Evolutionary conservation across 2,113 vertebrate genomes (phyloP).

Genomic region (Felis chaus): DNA sequence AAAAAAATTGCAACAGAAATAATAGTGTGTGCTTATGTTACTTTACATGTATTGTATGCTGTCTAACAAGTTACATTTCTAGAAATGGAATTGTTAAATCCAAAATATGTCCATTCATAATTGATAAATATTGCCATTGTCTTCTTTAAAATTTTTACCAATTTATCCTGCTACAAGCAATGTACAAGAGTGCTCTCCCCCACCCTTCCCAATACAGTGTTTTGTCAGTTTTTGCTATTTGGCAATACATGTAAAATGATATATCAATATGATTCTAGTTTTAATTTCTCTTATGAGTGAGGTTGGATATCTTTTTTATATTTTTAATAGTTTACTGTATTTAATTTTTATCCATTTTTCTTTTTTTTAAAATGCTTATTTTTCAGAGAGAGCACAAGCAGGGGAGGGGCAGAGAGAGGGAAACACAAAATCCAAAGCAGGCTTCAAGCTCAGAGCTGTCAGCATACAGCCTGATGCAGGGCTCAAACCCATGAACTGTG

Average conservation of each 20-base stretch:
- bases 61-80: background rate
- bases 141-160: background rate
- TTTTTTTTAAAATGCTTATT: background rate
- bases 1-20: background rate
- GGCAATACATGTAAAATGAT: background rate
- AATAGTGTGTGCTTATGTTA: background rate
- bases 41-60: background rate
- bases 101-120: background rate
- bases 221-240: background rate
- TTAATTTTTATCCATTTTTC: background rate
- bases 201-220: background rate
- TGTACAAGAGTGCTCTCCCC: background rate
- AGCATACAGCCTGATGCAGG: no score
- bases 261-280: background rate
- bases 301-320: background rate
- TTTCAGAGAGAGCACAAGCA: no score
- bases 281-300: background rate
- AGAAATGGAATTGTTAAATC: conserved; percentile 24
- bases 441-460: no score
- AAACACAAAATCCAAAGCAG: no score
- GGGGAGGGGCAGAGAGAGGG: no score
- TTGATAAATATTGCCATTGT: background rate
- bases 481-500: no score
- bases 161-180: background rate
- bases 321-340: background rate